phyloP scores from a whole-genome alignment of 2,797 vertebrate species.

The Danio jaintianensis region DNA sequence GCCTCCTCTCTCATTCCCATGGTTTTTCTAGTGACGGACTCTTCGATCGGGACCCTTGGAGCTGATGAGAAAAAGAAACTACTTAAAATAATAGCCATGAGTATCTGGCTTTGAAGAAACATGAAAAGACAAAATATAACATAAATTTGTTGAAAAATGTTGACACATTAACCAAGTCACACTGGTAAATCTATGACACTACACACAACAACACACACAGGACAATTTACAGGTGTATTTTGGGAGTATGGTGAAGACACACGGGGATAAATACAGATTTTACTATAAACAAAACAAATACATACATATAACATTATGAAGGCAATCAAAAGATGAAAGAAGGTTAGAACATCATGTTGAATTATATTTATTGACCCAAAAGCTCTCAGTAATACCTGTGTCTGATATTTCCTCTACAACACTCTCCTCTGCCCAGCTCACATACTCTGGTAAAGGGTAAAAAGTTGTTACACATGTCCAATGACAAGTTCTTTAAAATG shows the following conservation, averaged over 20 bases:
- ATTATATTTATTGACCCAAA: constrained; percentile 37
- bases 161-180: constrained; percentile 3
- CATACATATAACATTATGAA: background rate
- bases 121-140: constrained; percentile 8
- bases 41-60: constrained; percentile 73
- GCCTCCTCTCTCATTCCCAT: constrained; percentile 72
- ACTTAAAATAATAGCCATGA: constrained; percentile 2
- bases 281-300: constrained; percentile 25
- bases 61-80: constrained; percentile 62
- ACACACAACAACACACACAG: background rate
- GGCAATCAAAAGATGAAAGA: constrained; percentile 38
- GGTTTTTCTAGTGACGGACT: constrained; percentile 69
- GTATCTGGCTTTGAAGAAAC: background rate
- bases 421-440: constrained; percentile 75
- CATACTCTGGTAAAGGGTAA: constrained; percentile 71
- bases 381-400: constrained; percentile 71
- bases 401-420: constrained; percentile 68
- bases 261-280: background rate
- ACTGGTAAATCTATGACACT: background rate
- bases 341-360: constrained; percentile 43
- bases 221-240: background rate
- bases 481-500: constrained; percentile 15
- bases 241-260: background rate
- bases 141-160: background rate
- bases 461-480: constrained; percentile 59